These are phyloP conservation scores for Latrodectus hesperus DNA, from an alignment of 2,888 invertebrate species.

Conservation along the genomic window DNA sequence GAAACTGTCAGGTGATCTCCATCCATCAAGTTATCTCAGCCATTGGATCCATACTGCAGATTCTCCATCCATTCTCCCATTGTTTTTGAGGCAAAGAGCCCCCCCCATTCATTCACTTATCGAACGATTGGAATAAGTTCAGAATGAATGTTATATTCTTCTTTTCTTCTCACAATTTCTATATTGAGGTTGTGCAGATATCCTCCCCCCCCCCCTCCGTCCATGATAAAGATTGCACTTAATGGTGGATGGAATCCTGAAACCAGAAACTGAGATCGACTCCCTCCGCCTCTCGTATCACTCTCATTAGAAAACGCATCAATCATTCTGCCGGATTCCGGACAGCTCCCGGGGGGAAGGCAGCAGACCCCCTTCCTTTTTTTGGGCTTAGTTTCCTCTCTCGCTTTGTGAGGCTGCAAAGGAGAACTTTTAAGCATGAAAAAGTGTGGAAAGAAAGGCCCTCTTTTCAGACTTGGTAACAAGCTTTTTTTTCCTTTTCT, in stretches of 20 bases:
- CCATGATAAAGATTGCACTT: conserved; percentile 62
- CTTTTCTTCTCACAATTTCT: conserved; percentile 20
- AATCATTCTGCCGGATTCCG: conserved; percentile 62
- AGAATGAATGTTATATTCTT: conserved; percentile 40
- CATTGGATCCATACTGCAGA: not conserved
- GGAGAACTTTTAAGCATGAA: conserved; percentile 49
- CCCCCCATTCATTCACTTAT: not conserved
- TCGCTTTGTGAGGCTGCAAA: conserved; percentile 57
- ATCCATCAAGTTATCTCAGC: not conserved
- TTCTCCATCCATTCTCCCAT: not conserved
- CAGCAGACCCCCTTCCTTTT: conserved; percentile 7
- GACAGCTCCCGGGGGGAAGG: conserved; percentile 44
- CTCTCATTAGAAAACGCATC: conserved; percentile 70
- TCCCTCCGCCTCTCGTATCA: conserved; percentile 56
- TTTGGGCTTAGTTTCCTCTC: conserved; percentile 19
- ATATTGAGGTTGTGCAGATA: conserved; percentile 34
- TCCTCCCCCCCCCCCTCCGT: conserved; percentile 1
- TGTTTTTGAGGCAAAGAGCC: not conserved
- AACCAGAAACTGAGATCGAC: conserved; percentile 63
- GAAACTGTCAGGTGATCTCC: not conserved
- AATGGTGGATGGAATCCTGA: conserved; percentile 62
- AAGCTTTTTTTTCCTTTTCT: conserved; percentile 29
- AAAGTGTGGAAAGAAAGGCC: conserved; percentile 31
- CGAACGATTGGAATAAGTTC: conserved; percentile 38
- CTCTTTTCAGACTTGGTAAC: conserved; percentile 41